Percentiles rank a stretch among this genome's conserved stretches.
phyloP scores from a whole-genome alignment of 2,888 invertebrate species.

The Leptopilina myrica region DNA sequence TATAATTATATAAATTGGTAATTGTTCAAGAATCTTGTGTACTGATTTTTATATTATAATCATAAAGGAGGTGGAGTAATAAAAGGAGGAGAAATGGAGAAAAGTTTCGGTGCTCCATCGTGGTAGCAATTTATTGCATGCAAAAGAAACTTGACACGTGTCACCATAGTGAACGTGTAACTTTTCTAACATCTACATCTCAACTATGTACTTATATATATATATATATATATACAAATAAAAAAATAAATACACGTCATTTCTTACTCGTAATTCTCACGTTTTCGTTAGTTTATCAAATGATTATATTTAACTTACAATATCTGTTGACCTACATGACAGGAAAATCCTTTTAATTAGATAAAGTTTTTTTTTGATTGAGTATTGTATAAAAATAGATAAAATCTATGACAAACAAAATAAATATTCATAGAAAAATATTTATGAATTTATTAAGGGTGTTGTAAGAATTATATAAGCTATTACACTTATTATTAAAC shows the following conservation, averaged over 20 bases:
- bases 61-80: not conserved
- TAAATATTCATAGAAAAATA: too few relatives aligned
- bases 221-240: too few relatives aligned
- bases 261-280: conserved; percentile 21
- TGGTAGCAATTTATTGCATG: conserved; percentile 61
- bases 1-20: not conserved
- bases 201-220: not conserved
- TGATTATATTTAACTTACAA: not conserved
- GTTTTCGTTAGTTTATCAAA: not conserved
- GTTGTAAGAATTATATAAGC: too few relatives aligned
- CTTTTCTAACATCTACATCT: conserved; percentile 43
- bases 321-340: too few relatives aligned
- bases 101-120: conserved; percentile 12
- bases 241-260: not conserved
- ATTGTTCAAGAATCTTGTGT: conserved; percentile 1
- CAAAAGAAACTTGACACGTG: conserved; percentile 55
- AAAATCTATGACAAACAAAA: too few relatives aligned
- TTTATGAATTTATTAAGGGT: too few relatives aligned
- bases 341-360: too few relatives aligned
- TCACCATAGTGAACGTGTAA: conserved; percentile 51
- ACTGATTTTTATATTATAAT: not conserved
- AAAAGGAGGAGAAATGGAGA: not conserved
- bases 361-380: too few relatives aligned
- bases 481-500: too few relatives aligned
- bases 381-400: too few relatives aligned